Percentiles rank a stretch among this genome's conserved stretches.
These are phyloP conservation scores for Diplodus sargus DNA, from an alignment of 2,797 vertebrate genomes.

Conservation along the genomic window DNA sequence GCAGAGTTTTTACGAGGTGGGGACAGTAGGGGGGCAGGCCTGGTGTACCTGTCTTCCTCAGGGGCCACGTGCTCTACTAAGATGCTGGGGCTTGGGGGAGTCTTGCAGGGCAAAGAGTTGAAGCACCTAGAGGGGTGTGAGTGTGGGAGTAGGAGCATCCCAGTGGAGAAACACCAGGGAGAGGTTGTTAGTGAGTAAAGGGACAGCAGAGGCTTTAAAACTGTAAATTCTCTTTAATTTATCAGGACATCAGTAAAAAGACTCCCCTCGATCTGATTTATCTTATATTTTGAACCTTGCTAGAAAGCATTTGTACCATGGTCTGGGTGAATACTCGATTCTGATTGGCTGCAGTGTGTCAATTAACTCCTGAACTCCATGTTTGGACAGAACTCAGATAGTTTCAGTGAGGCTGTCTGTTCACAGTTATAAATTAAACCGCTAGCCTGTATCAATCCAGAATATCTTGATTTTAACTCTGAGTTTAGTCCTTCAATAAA, in stretches of 20 bases:
- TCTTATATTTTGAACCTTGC: not conserved
- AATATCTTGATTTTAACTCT: too few relatives aligned
- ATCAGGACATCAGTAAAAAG: slow-evolving; percentile 10
- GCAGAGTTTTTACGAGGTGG: slow-evolving; percentile 20
- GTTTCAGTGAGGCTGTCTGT: too few relatives aligned
- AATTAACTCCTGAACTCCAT: too few relatives aligned
- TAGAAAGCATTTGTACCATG: not conserved
- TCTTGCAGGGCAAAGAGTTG: slow-evolving; percentile 91
- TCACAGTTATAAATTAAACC: too few relatives aligned
- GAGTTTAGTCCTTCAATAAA: too few relatives aligned
- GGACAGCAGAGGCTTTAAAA: slow-evolving; percentile 28
- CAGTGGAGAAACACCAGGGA: slow-evolving; percentile 84
- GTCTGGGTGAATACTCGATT: too few relatives aligned
- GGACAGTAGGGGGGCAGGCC: slow-evolving; percentile 61
- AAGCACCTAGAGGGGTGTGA: slow-evolving; percentile 83
- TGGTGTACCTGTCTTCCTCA: slow-evolving; percentile 93
- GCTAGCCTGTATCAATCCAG: too few relatives aligned
- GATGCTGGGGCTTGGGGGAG: slow-evolving; percentile 93
- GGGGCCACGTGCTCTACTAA: slow-evolving; percentile 93
- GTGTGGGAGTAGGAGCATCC: slow-evolving; percentile 72
- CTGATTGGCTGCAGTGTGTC: too few relatives aligned
- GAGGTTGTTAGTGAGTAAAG: slow-evolving; percentile 63
- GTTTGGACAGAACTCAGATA: too few relatives aligned
- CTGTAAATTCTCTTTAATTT: not conserved
- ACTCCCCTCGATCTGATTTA: not conserved